Percentiles rank a stretch among this genome's conserved stretches.
Evolutionary conservation across 2,888 invertebrate genomes (phyloP).

Genomic region (Nomada ruficornis): DNA sequence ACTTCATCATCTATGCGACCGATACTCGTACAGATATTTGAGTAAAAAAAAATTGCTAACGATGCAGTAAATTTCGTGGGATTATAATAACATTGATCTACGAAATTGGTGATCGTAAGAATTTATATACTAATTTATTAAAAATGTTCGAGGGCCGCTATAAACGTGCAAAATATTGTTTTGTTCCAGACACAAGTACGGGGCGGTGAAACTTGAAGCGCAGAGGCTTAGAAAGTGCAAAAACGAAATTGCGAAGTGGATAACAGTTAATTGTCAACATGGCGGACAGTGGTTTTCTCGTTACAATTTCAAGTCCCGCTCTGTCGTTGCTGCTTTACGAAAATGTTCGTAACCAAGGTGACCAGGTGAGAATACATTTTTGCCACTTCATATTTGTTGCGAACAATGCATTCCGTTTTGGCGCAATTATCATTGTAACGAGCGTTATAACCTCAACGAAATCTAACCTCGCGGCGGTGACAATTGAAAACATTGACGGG

Average conservation of each 20-base stretch:
- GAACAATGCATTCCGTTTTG: neutral
- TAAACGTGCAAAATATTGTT: neutral
- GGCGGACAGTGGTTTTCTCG: conserved; percentile 79
- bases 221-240: conserved; percentile 23
- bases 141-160: neutral
- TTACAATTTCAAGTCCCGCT: conserved; percentile 86
- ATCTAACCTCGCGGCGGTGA: conserved; percentile 44
- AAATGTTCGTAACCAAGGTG: conserved; percentile 87
- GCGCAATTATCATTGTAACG: neutral
- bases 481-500: conserved; percentile 10
- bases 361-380: conserved; percentile 85
- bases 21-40: neutral
- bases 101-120: neutral
- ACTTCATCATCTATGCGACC: neutral
- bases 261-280: conserved; percentile 75
- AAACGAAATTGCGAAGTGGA: conserved; percentile 31
- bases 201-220: conserved; percentile 2
- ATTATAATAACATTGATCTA: neutral
- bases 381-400: neutral
- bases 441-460: conserved; percentile 48
- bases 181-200: conserved; percentile 16
- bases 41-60: neutral
- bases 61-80: neutral
- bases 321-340: conserved; percentile 89
- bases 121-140: neutral